Base-by-base conservation (phyloP, 2,113 vertebrate genomes). In the Engraulis encrasicolus region DNA sequence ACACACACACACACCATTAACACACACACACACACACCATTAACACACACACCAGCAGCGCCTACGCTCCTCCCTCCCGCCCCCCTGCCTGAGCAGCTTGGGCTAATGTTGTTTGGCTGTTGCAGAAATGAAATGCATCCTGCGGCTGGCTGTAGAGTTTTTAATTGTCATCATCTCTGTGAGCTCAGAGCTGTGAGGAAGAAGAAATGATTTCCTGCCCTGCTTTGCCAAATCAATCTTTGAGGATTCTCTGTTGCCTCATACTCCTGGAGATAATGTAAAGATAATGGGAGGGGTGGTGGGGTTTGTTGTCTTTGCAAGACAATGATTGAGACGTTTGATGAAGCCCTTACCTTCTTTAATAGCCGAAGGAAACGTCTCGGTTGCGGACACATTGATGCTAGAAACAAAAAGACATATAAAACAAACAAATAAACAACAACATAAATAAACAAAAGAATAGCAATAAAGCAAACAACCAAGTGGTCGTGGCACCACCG, bases 131-230 rank as follows among this genome's bases (percentile, higher is more conserved):
- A 54, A 81, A 58, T 37, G 52, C 52, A 54, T 81, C 80, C 54
- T 52, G 49, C 27, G 49, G 79, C 36, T 80, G 49, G 58, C 31
- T 48, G 15, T 85, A 77, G 31, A 37, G 77, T 82, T 31, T 50
- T 48, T 66, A 36, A 66, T 38, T 85, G 81, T 87, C 40, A 74
- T 82, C 78, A 52, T 31, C n/a, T 80, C 9, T 79, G 79, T 38
- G 61, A 50, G n/a, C 40, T n/a, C 48, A 34, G 31, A 31, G 18
- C 37, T 34, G n/a, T 20, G 23, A 79, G 37, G 50, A 71, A 52
- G 78, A 15, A 50, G 54, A 81, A 78, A 83, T 66, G 7, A 61
- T 61, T 61, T 61, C 54, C 54, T 61, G 54, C 54, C 9, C n/a
- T 31, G 58, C 58, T 66, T 27, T 14, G 58, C 58, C 58, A 14